These are phyloP conservation scores for Labeo catla DNA, from an alignment of 2,113 vertebrate genomes.

Conservation along the genomic window DNA sequence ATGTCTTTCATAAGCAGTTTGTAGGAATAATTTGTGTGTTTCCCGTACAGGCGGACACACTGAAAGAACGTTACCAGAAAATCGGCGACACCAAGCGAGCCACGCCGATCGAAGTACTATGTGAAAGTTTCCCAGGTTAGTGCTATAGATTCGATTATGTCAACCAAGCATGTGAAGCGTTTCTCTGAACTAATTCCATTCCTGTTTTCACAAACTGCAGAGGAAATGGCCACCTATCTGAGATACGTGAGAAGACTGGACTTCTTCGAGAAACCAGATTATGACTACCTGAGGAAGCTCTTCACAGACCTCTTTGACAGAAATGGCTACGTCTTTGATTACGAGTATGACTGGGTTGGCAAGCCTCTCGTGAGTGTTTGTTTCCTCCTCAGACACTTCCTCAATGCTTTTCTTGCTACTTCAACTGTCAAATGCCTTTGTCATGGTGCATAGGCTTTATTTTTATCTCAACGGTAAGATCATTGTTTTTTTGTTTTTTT, in stretches of 20 bases:
- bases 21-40: not conserved
- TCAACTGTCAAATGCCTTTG: not conserved
- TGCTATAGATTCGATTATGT: not conserved
- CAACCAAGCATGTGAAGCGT: not conserved
- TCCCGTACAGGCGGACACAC: slow-evolving; percentile 85
- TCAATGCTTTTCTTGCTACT: not conserved
- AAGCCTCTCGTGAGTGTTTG: slow-evolving; percentile 88
- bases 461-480: not conserved
- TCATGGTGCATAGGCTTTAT: not conserved
- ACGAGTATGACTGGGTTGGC: slow-evolving; percentile 98
- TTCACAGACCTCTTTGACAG: slow-evolving; percentile 95
- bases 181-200: slow-evolving; percentile 2
- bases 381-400: not conserved
- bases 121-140: slow-evolving; percentile 95
- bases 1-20: not conserved
- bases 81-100: slow-evolving; percentile 96
- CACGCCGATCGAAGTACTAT: slow-evolving; percentile 93
- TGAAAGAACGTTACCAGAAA: slow-evolving; percentile 98
- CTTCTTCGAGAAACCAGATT: slow-evolving; percentile 97
- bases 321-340: slow-evolving; percentile 93
- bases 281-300: slow-evolving; percentile 94
- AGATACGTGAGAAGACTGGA: slow-evolving; percentile 95
- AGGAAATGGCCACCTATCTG: slow-evolving; percentile 97
- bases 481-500: not conserved
- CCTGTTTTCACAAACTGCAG: slow-evolving; percentile 70